Evolutionary conservation across 2,113 vertebrate genomes (phyloP), one percentile per base, ranked within the genome.

Genomic region (Ascaphus truei): DNA sequence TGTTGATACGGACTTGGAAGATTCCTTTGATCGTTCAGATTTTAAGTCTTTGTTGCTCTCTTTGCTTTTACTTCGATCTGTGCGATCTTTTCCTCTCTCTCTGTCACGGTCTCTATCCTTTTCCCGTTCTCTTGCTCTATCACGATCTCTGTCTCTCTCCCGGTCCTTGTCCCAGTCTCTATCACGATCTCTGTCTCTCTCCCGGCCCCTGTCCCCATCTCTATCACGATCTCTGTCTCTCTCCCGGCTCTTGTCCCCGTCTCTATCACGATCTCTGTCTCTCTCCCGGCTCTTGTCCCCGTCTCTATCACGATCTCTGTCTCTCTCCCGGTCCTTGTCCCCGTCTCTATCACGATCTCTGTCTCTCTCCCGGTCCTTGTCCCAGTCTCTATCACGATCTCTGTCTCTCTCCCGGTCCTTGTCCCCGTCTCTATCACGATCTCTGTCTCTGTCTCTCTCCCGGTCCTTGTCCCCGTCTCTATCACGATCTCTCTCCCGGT

Each of bases 11-110:
- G 84, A 72, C 72, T 91, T 93, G 7, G 80, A 83, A 60, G 71
- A 29, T 60, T 93, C 91, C 72, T 88, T 93, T 23, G 78, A 69
- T 29, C 77, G 7, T 57, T 94, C 92, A 0, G 81, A 78, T 84
- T 89, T 94, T 2, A 64, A 71, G 30, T 95, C 93, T 71, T 91
- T 94, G 23, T 79, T 69, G 4, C 57, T 87, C 39, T 95, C 94
- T 62, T 72, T 81, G 39, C 81, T 89, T 31, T 83, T 86, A 73
- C 93, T 93, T 48, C 84, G 84, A 3, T 92, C 91, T n/a, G 88
- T 89, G 34, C 89, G 89, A 25, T 93, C 93, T 20, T 82, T 83
- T 13, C 72, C 87, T 76, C 69, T 13, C 7, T 72, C 75, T 11
- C 88, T 76, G 26, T 92, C 81, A 50, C 88, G 68, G 50, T 92